Evolutionary conservation across 2,113 vertebrate genomes (phyloP), one percentile per base, ranked within the genome.

Genomic region (Formicarius rufipectus): DNA sequence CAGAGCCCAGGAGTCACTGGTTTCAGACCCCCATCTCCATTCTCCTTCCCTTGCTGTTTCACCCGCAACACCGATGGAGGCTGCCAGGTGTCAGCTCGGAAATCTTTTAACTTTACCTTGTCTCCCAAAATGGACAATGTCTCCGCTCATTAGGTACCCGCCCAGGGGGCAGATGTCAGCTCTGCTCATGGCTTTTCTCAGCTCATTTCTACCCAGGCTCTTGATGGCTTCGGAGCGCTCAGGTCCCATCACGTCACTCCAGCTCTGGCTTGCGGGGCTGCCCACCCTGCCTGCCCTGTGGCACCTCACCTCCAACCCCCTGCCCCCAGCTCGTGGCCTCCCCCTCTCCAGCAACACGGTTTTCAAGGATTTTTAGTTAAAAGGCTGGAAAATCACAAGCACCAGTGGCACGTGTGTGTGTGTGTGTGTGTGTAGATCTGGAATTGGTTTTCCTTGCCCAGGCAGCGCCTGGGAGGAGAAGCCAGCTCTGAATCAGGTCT

Each of bases 111-210:
- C 83, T 94, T 88, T 28, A 55, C 66, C 68, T 90, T 8, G 0
- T 90, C 79, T 96, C 77, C 49, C 33, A 72, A 88, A 95, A 73
- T 89, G 95, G 95, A 96, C 91, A 96, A 25, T 81, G 88, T 94
- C 96, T 93, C 63, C 0, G 11, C 84, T 97, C 77, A 90, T 93
- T 94, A 93, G 87, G 85, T 91, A 25, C 55, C 83, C 4, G 19
- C 90, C 95, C 95, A 60, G 28, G 92, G 89, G 89, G 87, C 62
- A 86, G 74, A 93, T 76, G 93, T 90, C 95, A 95, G 60, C 56
- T 96, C 76, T 1, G 85, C 83, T 94, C 90, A 93, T 23, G 83
- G 92, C 88, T 94, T 93, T 95, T 84, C 93, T 90, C 90, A 59
- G 90, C 93, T 89, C 73, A 60, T 79, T 77, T 67, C 77, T 77